Evolutionary conservation across 2,888 invertebrate genomes (phyloP).

Genomic region (Hedya salicella): DNA sequence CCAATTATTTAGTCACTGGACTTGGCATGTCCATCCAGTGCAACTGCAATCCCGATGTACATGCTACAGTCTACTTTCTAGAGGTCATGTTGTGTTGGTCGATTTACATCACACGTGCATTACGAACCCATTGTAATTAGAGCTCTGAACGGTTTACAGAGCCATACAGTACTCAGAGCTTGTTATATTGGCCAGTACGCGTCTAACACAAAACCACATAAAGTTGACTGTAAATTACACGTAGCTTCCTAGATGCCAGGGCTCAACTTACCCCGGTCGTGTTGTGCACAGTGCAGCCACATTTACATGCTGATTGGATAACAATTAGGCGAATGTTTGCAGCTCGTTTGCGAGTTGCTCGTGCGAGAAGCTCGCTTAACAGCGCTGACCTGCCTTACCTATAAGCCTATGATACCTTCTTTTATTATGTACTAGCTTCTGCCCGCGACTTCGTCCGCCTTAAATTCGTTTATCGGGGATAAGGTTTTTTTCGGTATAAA

Average conservation of each 20-base stretch:
- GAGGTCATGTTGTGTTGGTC: neutral
- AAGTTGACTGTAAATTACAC: neutral
- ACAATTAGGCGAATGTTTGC: neutral
- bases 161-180: neutral
- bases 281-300: neutral
- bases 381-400: no score
- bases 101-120: neutral
- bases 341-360: neutral
- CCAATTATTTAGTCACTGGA: neutral
- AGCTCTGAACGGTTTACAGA: neutral
- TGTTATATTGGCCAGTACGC: neutral
- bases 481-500: no score
- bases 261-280: neutral
- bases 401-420: no score
- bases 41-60: neutral
- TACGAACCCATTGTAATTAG: neutral
- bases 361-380: neutral
- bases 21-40: slow-evolving; percentile 9
- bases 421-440: no score
- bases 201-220: neutral
- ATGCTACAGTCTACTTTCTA: neutral
- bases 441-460: no score
- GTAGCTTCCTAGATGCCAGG: neutral
- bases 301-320: slow-evolving; percentile 31
- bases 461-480: no score